Evolutionary conservation across 2,888 invertebrate species (phyloP), one percentile per base, ranked within the genome.

Genomic region (Pristionchus exspectatus): DNA sequence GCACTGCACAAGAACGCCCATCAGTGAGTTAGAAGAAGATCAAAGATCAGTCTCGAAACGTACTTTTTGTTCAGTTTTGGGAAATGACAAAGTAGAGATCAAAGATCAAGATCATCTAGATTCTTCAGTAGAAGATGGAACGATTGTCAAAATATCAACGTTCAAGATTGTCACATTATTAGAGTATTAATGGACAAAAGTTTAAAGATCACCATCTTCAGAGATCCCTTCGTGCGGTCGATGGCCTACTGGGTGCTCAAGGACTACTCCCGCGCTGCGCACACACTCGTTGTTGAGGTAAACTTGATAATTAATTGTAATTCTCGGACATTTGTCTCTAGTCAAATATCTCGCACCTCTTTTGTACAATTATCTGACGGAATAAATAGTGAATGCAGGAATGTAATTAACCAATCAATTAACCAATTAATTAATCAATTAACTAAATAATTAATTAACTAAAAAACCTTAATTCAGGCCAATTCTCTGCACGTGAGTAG

Each of bases 191-290:
- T 50, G 10, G 44, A 50, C 7, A 3, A 50, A 50, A 3, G 44
- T 54, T 83, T 27, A 83, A 54, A 83, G 56, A 72, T 88, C 24
- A 88, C 12, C 27, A 0, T 77, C 27, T 18, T 16, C 87, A 92
- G 95, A 0, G 99, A 99, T 96, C 99, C 99, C 0, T 99, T 99
- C 96, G 96, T 98, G 30, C 97, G 99, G 5, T 99, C 99, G 9
- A 99, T 99, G 97, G 97, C 98, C 0, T 96, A 98, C 74, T 99
- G 99, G 99, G 97, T 98, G 92, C 96, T 99, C 88, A 98, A 98
- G 95, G 98, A 98, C 91, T 97, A 98, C 95, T 97, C 97, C 30
- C 97, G 97, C 2, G 97, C 98, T 54, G 96, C 98, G 2, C 97
- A 97, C 93, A 98, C 98, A 0, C 96, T 99, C 54, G 96, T 98